Evolutionary conservation across 2,797 vertebrate species (phyloP).

Genomic region (Phrynocephalus guinanensis): DNA sequence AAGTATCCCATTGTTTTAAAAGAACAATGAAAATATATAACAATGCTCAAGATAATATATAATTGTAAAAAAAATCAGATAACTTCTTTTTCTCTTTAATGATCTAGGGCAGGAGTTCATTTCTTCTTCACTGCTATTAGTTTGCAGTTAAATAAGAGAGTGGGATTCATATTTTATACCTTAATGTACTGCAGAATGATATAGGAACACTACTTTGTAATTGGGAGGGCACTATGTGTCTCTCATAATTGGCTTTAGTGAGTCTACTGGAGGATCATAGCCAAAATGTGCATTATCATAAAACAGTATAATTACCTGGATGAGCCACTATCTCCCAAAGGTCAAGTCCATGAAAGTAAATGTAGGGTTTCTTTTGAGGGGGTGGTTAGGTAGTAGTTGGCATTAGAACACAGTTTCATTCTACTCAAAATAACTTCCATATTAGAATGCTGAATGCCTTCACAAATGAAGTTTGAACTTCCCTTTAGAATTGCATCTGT

Average conservation of each 20-base stretch:
- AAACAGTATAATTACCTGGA: constrained; percentile 14
- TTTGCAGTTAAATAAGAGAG: constrained; percentile 4
- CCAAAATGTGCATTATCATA: constrained; percentile 43
- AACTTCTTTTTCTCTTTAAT: too few relatives aligned
- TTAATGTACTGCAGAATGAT: neutral
- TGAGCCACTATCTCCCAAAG: neutral
- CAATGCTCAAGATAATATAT: constrained; percentile 55
- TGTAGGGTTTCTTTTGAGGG: neutral
- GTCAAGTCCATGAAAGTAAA: neutral
- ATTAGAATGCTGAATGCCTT: neutral
- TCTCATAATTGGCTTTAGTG: constrained; percentile 20
- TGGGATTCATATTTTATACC: neutral
- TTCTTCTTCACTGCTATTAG: constrained; percentile 16
- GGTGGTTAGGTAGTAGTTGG: neutral
- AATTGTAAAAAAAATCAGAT: constrained; percentile 27
- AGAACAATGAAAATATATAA: constrained; percentile 62
- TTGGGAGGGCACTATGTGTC: neutral
- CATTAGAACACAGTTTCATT: neutral
- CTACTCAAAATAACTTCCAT: neutral
- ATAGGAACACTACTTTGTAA: constrained; percentile 12
- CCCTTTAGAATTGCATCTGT: constrained; percentile 7
- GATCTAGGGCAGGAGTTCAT: neutral
- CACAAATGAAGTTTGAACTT: neutral
- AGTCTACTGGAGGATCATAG: constrained; percentile 14
- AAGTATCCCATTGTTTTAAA: constrained; percentile 64